These are phyloP conservation scores for Piezodorus guildinii DNA, from an alignment of 1,140 invertebrate species.

Conservation along the genomic window DNA sequence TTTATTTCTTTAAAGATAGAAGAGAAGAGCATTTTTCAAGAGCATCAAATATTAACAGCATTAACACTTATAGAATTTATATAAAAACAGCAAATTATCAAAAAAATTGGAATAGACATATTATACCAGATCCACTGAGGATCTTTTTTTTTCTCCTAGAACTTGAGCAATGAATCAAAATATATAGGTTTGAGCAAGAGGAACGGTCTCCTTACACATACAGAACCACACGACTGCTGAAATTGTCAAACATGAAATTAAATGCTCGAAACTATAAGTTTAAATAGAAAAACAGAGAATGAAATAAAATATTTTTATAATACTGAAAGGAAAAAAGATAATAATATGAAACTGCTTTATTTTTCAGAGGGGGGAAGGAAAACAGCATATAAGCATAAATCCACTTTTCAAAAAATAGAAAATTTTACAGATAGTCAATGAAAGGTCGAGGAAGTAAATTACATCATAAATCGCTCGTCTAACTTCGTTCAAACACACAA, in stretches of 20 bases:
- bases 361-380: too few species aligned
- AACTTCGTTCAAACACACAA: too few species aligned
- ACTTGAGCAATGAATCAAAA: slow-evolving; percentile 25
- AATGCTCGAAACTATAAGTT: slow-evolving; percentile 5
- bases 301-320: not conserved
- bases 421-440: not conserved
- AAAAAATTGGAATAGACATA: slow-evolving; percentile 1
- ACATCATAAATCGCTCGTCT: too few species aligned
- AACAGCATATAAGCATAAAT: too few species aligned
- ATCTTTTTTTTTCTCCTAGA: slow-evolving; percentile 6
- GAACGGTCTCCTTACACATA: slow-evolving; percentile 14
- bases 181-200: slow-evolving; percentile 22
- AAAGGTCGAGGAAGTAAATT: too few species aligned
- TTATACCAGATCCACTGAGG: not conserved
- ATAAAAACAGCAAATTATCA: slow-evolving; percentile 5
- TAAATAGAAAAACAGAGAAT: not conserved
- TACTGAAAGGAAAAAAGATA: not conserved
- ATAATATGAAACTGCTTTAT: not conserved
- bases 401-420: too few species aligned
- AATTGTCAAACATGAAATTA: not conserved
- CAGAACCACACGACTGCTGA: not conserved
- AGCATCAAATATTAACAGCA: slow-evolving; percentile 4
- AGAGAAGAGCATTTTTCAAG: not conserved
- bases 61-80: not conserved
- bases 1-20: not conserved